Evolutionary conservation across 2,113 vertebrate genomes (phyloP).

Genomic region (Caracal caracal): DNA sequence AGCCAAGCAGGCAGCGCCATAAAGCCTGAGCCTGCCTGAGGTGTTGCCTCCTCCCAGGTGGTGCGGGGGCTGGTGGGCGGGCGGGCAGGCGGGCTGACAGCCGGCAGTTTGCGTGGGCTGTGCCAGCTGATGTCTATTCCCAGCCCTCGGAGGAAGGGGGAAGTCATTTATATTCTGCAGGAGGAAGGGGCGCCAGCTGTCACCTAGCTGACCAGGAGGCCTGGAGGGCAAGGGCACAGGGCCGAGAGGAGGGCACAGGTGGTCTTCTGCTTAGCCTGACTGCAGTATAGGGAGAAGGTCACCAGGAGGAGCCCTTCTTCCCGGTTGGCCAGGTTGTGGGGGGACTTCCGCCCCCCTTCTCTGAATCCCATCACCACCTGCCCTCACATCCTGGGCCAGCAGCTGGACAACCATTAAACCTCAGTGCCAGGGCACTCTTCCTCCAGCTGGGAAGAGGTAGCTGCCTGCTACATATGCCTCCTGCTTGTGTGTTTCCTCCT

Average conservation of each 20-base stretch:
- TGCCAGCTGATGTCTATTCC: constrained; percentile 83
- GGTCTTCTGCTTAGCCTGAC: background rate
- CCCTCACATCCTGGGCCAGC: constrained; percentile 61
- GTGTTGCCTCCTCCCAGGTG: constrained; percentile 79
- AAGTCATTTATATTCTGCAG: constrained; percentile 75
- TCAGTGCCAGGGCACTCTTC: constrained; percentile 41
- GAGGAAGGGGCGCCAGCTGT: constrained; percentile 68
- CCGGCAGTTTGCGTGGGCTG: constrained; percentile 78
- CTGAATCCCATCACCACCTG: constrained; percentile 56
- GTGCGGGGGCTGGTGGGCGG: constrained; percentile 70
- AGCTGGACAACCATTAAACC: constrained; percentile 65
- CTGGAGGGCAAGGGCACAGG: constrained; percentile 8
- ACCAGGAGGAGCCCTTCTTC: constrained; percentile 46
- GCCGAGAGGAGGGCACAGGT: background rate
- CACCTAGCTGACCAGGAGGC: constrained; percentile 46
- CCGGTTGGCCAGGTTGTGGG: background rate
- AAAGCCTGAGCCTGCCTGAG: constrained; percentile 60
- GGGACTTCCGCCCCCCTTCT: background rate
- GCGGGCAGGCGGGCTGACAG: constrained; percentile 73
- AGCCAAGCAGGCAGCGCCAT: background rate
- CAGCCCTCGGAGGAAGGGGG: constrained; percentile 75
- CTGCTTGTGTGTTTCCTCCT: background rate
- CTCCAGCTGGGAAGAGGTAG: constrained; percentile 52
- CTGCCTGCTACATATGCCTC: background rate
- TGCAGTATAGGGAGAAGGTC: background rate